Conservation (phyloP, 1,140 invertebrate species). For the Nephila pilipes region DNA sequence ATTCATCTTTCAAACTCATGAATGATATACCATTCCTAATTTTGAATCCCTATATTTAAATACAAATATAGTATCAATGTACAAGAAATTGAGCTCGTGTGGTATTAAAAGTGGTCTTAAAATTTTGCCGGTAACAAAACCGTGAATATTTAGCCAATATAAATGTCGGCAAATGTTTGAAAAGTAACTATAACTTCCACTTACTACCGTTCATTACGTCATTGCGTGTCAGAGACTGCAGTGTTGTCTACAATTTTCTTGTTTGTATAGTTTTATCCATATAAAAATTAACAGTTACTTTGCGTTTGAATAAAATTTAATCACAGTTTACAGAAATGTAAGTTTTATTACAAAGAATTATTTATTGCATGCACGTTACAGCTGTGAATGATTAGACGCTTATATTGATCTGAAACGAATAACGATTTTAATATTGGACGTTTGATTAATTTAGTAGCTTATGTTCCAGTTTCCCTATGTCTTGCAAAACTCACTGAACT, state of each 20-base stretch:
- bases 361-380: neutral
- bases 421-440: constrained; percentile 42
- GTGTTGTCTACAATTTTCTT: constrained; percentile 61
- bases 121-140: neutral
- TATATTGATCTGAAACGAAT: constrained; percentile 13
- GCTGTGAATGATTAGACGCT: neutral
- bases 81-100: neutral
- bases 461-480: neutral
- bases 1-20: too few relatives aligned
- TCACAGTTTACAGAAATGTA: constrained; percentile 44
- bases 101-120: too few relatives aligned
- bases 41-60: too few relatives aligned
- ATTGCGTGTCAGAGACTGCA: constrained; percentile 74
- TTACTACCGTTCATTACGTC: constrained; percentile 75
- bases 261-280: constrained; percentile 44
- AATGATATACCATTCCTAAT: too few relatives aligned
- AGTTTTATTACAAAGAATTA: neutral
- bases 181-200: constrained; percentile 66
- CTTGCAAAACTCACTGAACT: neutral
- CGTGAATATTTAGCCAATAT: neutral
- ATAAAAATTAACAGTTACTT: constrained; percentile 19
- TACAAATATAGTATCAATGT: neutral
- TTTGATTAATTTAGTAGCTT: constrained; percentile 64
- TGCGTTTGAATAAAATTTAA: constrained; percentile 1
- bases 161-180: neutral